phyloP scores from a whole-genome alignment of 2,888 invertebrate genomes.

The Anthrax anthrax region DNA sequence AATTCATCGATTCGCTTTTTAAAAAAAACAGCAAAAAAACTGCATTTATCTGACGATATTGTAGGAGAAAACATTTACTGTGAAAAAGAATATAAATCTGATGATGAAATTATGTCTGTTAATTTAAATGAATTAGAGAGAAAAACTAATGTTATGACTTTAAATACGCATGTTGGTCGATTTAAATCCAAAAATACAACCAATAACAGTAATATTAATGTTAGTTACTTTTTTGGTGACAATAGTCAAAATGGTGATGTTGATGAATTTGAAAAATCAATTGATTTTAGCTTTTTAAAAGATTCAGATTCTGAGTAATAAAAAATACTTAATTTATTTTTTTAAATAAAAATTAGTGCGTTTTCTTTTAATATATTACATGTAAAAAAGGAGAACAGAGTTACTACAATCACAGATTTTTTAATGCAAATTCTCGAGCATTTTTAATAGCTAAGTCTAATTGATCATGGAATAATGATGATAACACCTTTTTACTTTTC shows the following conservation, averaged over 20 bases:
- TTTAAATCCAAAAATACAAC: neutral
- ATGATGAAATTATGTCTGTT: neutral
- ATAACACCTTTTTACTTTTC: constrained; percentile 46
- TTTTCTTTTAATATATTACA: neutral
- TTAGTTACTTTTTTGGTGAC: constrained; percentile 40
- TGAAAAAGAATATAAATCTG: neutral
- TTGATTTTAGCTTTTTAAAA: constrained; percentile 30
- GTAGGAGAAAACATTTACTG: neutral
- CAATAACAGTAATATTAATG: constrained; percentile 11
- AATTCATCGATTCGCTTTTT: constrained; percentile 1
- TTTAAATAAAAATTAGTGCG: no score
- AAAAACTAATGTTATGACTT: neutral
- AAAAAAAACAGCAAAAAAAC: neutral
- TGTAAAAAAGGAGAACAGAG: no score
- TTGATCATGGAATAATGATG: constrained; percentile 44
- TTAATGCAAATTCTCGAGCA: constrained; percentile 40
- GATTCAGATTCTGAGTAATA: neutral
- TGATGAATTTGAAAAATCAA: constrained; percentile 49
- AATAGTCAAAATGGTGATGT: constrained; percentile 34
- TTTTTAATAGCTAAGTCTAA: constrained; percentile 45
- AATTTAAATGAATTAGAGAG: no score
- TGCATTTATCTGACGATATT: neutral
- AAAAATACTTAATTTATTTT: neutral
- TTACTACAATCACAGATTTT: constrained; percentile 10
- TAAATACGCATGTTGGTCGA: neutral